A percentile compares a stretch with the other conserved stretches of the same genome.
Conservation (phyloP, 2,888 invertebrate species). For the Hydropsyche betteni region DNA sequence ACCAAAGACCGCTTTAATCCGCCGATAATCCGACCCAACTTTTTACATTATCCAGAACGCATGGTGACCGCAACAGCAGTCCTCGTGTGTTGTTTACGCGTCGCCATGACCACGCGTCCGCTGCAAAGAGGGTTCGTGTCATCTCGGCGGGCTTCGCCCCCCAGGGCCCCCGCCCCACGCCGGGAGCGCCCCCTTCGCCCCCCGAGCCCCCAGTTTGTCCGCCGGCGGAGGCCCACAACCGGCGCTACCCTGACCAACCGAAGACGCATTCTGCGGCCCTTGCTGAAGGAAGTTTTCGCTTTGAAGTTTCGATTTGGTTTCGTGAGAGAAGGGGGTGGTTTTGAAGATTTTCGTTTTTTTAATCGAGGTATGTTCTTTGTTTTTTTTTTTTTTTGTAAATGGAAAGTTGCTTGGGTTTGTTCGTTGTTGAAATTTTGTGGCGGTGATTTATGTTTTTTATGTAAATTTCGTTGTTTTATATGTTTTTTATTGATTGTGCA, state of each 20-base stretch:
- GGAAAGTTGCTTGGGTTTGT: too few species aligned
- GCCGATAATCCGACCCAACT: neutral
- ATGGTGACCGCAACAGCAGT: slow-evolving; percentile 44
- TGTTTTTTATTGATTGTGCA: too few species aligned
- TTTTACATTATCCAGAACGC: slow-evolving; percentile 12
- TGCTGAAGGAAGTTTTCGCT: neutral
- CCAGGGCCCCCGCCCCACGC: neutral
- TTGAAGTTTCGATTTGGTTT: neutral
- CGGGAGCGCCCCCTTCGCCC: neutral
- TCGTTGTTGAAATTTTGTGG: too few species aligned
- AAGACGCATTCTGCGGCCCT: neutral
- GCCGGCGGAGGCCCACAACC: slow-evolving; percentile 5
- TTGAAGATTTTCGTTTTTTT: neutral
- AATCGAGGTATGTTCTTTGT: neutral
- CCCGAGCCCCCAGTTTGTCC: neutral
- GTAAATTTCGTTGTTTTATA: too few species aligned
- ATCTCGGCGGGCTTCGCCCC: slow-evolving; percentile 35
- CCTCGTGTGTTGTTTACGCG: slow-evolving; percentile 54
- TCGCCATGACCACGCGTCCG: slow-evolving; percentile 53
- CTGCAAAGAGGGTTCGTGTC: slow-evolving; percentile 34
- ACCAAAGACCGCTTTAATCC: too few species aligned
- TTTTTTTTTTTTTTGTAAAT: too few species aligned
- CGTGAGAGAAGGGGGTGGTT: neutral
- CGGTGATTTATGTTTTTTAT: too few species aligned
- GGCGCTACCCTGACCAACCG: neutral